phyloP scores from a whole-genome alignment of 2,888 invertebrate species.

The Drepana falcataria region DNA sequence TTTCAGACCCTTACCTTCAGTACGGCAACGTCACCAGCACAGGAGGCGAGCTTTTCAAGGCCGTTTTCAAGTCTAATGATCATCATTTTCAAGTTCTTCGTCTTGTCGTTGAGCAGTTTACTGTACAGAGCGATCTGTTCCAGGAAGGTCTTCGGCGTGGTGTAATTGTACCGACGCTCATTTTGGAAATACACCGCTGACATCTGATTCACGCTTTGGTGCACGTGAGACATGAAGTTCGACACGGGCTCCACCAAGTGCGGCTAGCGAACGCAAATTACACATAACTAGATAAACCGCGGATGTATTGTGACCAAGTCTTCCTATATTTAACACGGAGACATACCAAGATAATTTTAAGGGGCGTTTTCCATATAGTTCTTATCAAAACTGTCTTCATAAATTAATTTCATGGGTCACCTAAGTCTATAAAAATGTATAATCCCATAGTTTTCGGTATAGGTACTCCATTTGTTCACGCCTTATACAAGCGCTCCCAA shows the following conservation, averaged over 20 bases:
- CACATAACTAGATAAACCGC: no score
- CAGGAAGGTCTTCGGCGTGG: slow-evolving; percentile 96
- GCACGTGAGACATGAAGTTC: slow-evolving; percentile 93
- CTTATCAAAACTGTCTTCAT: no score
- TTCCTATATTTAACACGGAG: no score
- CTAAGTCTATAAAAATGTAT: no score
- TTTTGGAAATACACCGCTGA: slow-evolving; percentile 88
- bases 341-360: no score
- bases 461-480: no score
- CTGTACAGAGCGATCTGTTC: slow-evolving; percentile 92
- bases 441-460: no score
- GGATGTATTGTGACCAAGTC: no score
- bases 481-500: no score
- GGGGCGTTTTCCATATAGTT: no score
- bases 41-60: slow-evolving; percentile 90
- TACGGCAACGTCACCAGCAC: slow-evolving; percentile 91
- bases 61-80: slow-evolving; percentile 91
- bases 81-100: slow-evolving; percentile 83
- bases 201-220: slow-evolving; percentile 91
- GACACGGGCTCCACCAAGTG: slow-evolving; percentile 83
- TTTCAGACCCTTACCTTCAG: slow-evolving; percentile 80
- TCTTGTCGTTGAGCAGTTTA: slow-evolving; percentile 84
- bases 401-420: no score
- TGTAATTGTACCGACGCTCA: slow-evolving; percentile 95
- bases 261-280: slow-evolving; percentile 48